Percentiles rank a stretch among this genome's conserved stretches.
Conservation (phyloP, 2,888 invertebrate species). For the Tanaodytes sp. region DNA sequence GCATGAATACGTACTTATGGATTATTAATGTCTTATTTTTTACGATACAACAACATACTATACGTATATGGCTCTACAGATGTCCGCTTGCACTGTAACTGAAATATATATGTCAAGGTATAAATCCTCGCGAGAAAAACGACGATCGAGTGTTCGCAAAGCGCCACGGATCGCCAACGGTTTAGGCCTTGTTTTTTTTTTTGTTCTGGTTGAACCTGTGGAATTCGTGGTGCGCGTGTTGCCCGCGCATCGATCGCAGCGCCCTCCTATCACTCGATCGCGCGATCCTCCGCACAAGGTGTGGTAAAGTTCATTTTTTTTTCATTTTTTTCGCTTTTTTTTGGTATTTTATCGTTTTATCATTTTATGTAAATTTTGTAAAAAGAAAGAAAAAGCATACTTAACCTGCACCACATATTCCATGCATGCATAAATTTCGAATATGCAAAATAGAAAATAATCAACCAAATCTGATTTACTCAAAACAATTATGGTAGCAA, state of each 20-base stretch:
- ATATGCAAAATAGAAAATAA: no score
- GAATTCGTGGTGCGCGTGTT: slow-evolving; percentile 15
- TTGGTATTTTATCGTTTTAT: slow-evolving; percentile 44
- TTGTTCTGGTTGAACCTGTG: slow-evolving; percentile 9
- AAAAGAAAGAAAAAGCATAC: no score
- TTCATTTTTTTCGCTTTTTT: slow-evolving; percentile 14
- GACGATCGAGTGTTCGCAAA: slow-evolving; percentile 12
- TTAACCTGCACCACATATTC: no score
- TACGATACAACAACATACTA: slow-evolving; percentile 72
- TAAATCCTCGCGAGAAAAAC: slow-evolving; percentile 43
- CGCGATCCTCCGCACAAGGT: slow-evolving; percentile 17
- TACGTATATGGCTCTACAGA: slow-evolving; percentile 73
- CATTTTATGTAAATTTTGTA: slow-evolving; percentile 25
- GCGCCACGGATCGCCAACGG: slow-evolving; percentile 14
- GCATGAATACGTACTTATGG: slow-evolving; percentile 40
- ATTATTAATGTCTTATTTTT: slow-evolving; percentile 58
- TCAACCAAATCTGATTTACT: no score
- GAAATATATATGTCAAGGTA: slow-evolving; percentile 70
- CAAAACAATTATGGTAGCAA: no score
- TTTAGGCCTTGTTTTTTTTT: slow-evolving; percentile 42
- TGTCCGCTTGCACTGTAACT: slow-evolving; percentile 73
- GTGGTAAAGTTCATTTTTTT: slow-evolving; percentile 28
- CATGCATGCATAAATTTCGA: no score
- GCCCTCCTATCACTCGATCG: neutral
- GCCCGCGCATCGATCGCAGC: slow-evolving; percentile 21